Conservation (phyloP, 2,797 vertebrate genomes). For the Sciurus vulgaris region DNA sequence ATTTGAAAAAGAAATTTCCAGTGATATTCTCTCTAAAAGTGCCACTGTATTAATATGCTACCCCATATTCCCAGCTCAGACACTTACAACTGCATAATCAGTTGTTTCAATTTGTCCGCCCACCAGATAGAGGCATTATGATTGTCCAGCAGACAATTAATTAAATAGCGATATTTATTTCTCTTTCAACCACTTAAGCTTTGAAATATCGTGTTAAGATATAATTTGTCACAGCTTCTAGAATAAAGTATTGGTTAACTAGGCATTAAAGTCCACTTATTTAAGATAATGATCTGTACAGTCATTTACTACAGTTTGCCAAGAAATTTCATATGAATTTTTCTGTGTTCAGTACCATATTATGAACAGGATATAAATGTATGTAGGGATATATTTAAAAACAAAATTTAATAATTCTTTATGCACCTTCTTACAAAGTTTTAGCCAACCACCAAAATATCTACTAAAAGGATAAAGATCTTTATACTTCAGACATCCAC, state of each 20-base stretch:
- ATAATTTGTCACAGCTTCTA: constrained; percentile 78
- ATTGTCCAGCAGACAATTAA: constrained; percentile 75
- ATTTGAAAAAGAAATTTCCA: background rate
- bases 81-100: background rate
- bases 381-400: constrained; percentile 66
- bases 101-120: constrained; percentile 27
- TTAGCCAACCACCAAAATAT: constrained; percentile 53
- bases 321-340: constrained; percentile 59
- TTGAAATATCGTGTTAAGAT: constrained; percentile 72
- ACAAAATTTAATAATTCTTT: constrained; percentile 70
- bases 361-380: constrained; percentile 71
- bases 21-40: background rate
- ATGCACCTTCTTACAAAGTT: constrained; percentile 32
- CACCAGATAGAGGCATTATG: background rate
- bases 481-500: constrained; percentile 58
- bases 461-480: constrained; percentile 51
- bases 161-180: constrained; percentile 76
- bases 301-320: constrained; percentile 77
- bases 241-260: constrained; percentile 72
- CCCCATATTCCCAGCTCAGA: background rate
- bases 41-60: background rate
- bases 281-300: constrained; percentile 83
- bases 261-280: constrained; percentile 80
- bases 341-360: constrained; percentile 58
- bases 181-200: constrained; percentile 73